Conservation (phyloP, 1,140 invertebrate species). For the Nomia melanderi region DNA sequence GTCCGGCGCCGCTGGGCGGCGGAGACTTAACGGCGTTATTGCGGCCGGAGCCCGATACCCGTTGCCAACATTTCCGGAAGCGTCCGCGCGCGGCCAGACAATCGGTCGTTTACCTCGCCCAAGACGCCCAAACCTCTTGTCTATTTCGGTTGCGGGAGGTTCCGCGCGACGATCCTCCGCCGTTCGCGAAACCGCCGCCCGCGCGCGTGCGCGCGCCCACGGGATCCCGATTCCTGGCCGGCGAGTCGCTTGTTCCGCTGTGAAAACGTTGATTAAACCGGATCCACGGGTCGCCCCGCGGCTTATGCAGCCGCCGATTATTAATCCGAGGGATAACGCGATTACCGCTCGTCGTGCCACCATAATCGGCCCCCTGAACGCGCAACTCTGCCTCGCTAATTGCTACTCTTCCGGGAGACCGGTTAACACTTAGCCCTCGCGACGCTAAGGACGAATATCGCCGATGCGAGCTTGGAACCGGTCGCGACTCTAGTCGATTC, state of each 20-base stretch:
- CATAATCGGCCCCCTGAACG: too few relatives aligned
- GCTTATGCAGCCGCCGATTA: neutral
- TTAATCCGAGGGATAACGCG: neutral
- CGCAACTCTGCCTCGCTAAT: too few relatives aligned
- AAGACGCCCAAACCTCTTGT: constrained; percentile 36
- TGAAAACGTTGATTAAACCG: constrained; percentile 18
- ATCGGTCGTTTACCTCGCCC: constrained; percentile 61
- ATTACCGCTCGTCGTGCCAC: neutral
- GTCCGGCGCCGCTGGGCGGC: constrained; percentile 23
- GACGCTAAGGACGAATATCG: too few relatives aligned
- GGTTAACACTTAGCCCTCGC: too few relatives aligned
- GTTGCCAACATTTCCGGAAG: constrained; percentile 58
- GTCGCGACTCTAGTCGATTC: too few relatives aligned
- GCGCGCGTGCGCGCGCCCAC: too few relatives aligned
- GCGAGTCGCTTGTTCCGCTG: constrained; percentile 9
- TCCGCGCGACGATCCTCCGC: neutral
- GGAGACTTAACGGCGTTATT: constrained; percentile 49
- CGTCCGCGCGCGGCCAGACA: constrained; percentile 45
- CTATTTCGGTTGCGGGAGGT: constrained; percentile 47
- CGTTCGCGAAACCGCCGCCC: constrained; percentile 18
- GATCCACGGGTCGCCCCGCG: neutral
- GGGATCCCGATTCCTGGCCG: neutral
- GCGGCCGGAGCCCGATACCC: constrained; percentile 25
- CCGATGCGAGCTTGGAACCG: too few relatives aligned
- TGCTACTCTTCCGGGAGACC: too few relatives aligned